Conservation (phyloP, 1,140 invertebrate genomes). For the Lepeophtheirus salmonis region DNA sequence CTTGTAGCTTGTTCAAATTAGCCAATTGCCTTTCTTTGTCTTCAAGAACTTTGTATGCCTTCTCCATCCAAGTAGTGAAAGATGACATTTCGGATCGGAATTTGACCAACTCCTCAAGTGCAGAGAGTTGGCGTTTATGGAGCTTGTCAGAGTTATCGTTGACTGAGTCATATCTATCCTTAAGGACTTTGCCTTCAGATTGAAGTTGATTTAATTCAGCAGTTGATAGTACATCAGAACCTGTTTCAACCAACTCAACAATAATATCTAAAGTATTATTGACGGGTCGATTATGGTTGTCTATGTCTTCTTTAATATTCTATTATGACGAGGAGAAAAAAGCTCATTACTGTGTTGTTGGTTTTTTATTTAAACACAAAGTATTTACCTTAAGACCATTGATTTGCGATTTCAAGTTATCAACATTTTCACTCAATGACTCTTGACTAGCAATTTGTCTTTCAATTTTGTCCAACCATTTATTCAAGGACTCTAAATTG, state of each 20-base stretch:
- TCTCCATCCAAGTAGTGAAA: slow-evolving; percentile 56
- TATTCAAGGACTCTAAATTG: slow-evolving; percentile 55
- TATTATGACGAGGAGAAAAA: slow-evolving; percentile 28
- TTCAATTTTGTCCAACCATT: slow-evolving; percentile 71
- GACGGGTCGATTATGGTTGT: slow-evolving; percentile 62
- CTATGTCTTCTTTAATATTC: slow-evolving; percentile 75
- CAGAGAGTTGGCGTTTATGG: slow-evolving; percentile 48
- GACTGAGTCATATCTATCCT: slow-evolving; percentile 60
- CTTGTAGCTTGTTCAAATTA: slow-evolving; percentile 48
- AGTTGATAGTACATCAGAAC: slow-evolving; percentile 65
- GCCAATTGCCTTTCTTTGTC: slow-evolving; percentile 65
- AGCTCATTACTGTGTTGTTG: not conserved
- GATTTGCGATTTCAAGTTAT: slow-evolving; percentile 70
- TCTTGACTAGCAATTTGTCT: slow-evolving; percentile 67
- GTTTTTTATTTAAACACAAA: not conserved
- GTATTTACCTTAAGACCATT: slow-evolving; percentile 54
- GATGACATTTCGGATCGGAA: slow-evolving; percentile 39
- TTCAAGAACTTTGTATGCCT: slow-evolving; percentile 52
- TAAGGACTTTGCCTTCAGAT: slow-evolving; percentile 57
- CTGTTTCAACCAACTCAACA: slow-evolving; percentile 67
- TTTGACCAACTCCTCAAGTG: slow-evolving; percentile 68
- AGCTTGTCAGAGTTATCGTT: slow-evolving; percentile 55
- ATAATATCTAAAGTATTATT: slow-evolving; percentile 74
- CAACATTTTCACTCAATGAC: slow-evolving; percentile 63
- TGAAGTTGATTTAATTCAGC: slow-evolving; percentile 72